Base-by-base conservation (phyloP, 2,113 vertebrate species). In the Zapus hudsonius region DNA sequence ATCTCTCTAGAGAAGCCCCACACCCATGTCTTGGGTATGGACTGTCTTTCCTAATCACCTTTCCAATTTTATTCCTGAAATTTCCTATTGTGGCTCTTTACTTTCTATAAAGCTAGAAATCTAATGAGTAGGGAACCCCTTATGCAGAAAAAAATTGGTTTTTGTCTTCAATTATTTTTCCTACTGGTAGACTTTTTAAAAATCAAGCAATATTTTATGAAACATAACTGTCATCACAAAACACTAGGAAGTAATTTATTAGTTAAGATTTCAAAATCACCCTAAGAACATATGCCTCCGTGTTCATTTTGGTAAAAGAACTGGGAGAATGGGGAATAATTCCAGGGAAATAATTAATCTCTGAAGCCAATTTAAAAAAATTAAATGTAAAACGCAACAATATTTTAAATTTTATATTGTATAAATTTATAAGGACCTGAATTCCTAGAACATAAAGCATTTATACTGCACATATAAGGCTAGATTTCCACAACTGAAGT, bases 261-360 rank as follows among this genome's bases (percentile, higher is more conserved):
- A 59, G 29, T 38, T 78, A 79, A 57, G 27, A 87, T 86, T 86
- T 84, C 67, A 92, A 61, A 83, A 55, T 61, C 22, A 55, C n/a
- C 29, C 10, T 36, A 63, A 47, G 31, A 42, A 25, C 55, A 1
- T 57, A 22, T 38, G n/a, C 42, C 31, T 5, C 11, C 9, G 22
- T 82, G 89, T 7, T 92, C n/a, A 61, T 73, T 75, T 74, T 73
- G 47, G 10, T 72, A 67, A 92, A 57, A 59, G 22, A 86, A 66
- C 15, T 31, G 4, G 20, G 40, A 11, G 7, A 63, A 87, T 70
- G 16, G 42, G 17, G 36, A 33, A 83, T 72, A 63, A 63, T 90
- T 74, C 47, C 17, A 31, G 1, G 66, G 52, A 55, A 73, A 3
- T 19, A 38, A 33, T 87, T 86, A 7, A 38, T 76, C 76, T 81